Percentiles rank a stretch among this genome's conserved stretches.
Evolutionary conservation across 2,113 vertebrate species (phyloP).

Genomic region (Gymnorhina tibicen): DNA sequence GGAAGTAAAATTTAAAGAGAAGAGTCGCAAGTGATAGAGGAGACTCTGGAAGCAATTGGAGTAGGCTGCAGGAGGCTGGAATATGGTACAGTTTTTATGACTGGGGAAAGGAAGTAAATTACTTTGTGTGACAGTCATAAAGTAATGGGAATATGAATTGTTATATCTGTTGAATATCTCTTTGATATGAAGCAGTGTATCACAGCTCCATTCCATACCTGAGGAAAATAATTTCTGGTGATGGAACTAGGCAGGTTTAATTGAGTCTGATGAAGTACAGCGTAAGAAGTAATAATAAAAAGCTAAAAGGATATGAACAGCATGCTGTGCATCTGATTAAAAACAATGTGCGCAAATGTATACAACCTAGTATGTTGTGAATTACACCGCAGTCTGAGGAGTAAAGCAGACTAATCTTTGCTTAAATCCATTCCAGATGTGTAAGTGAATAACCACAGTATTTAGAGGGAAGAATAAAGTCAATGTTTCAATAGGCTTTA

Average conservation of each 20-base stretch:
- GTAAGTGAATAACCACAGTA: slow-evolving; percentile 9
- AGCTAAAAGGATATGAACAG: slow-evolving; percentile 42
- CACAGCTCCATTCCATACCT: not conserved
- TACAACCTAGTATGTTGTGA: slow-evolving; percentile 57
- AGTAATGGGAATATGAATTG: slow-evolving; percentile 18
- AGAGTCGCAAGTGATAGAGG: not conserved
- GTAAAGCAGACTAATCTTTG: slow-evolving; percentile 26
- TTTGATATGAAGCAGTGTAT: not conserved
- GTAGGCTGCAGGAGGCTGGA: not conserved
- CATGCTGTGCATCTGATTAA: slow-evolving; percentile 64
- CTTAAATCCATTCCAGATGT: slow-evolving; percentile 55
- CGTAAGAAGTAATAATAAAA: slow-evolving; percentile 60
- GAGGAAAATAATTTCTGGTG: slow-evolving; percentile 35
- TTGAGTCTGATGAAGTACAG: slow-evolving; percentile 52
- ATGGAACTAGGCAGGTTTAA: slow-evolving; percentile 43
- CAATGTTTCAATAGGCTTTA: slow-evolving; percentile 22
- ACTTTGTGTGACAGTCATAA: not conserved
- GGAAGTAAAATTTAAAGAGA: not conserved
- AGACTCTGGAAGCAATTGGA: not conserved
- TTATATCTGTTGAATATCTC: slow-evolving; percentile 25
- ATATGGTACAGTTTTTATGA: not conserved
- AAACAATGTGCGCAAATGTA: slow-evolving; percentile 36
- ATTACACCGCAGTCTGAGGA: slow-evolving; percentile 19
- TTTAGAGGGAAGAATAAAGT: slow-evolving; percentile 36
- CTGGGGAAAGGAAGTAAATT: not conserved